Base-by-base conservation (phyloP, 2,113 vertebrate species). In the Archocentrus centrarchus region DNA sequence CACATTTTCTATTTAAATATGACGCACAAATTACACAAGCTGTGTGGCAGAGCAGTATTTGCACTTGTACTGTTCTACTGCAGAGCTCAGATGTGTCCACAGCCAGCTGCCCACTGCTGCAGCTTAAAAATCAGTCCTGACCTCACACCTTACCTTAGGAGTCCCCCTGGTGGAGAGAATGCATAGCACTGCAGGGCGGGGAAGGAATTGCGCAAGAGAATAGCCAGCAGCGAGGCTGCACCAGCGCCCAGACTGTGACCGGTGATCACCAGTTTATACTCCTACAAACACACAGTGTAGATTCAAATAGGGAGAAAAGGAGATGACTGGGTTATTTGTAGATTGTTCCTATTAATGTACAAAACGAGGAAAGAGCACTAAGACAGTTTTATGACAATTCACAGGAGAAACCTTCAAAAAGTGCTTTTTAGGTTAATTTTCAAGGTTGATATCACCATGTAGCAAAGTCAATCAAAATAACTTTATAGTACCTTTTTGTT, bases 211-310 rank as follows among this genome's bases (percentile, higher is more conserved):
- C 93, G 96, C 78, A 99, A 95, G 78, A 97, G 95, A 75, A 98
- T 89, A 0, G 98, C 96, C 75, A 99, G 77, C 55, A 99, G 64
- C 0, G 98, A 93, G 0, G 98, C 98, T 0, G 97, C 96, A 11
- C 98, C 98, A 0, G 96, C 98, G 0, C 98, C 98, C 90, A 99
- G 95, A 87, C 98, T 99, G 95, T 99, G 98, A n/a, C 98, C 98
- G 5, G 97, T 96, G 53, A 99, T 86, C 17, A 99, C 97, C 18
- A 99, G 96, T 59, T 94, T 97, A 80, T 99, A 99, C 20, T 99
- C 98, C 98, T 99, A 18, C 0, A 85, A 24, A 81, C 55, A 53
- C 47, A 3, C 17, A n/a, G n/a, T 32, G 58, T 0, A 15, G 68
- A 27, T 73, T 73, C 68, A 73, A 13, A 55, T 4, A 9, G 47